These are phyloP conservation scores for Pristionchus maxplancki DNA, from an alignment of 2,888 invertebrate genomes.

Conservation along the genomic window DNA sequence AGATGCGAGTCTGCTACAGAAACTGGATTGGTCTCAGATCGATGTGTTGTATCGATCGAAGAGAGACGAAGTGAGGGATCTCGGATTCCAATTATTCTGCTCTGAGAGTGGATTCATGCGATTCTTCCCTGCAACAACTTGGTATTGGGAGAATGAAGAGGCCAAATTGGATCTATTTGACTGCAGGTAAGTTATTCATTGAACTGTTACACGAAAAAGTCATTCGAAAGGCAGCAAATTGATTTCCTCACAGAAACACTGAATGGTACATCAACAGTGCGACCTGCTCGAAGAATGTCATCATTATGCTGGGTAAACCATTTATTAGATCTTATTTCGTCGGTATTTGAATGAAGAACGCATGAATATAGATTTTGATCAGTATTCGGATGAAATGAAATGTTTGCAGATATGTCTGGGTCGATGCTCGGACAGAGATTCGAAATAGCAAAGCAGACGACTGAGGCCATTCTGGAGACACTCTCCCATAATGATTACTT, in stretches of 20 bases:
- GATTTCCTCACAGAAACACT: slow-evolving; percentile 72
- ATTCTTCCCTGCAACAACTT: slow-evolving; percentile 85
- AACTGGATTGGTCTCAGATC: slow-evolving; percentile 92
- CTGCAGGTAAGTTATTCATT: slow-evolving; percentile 79
- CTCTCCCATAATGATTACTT: slow-evolving; percentile 98
- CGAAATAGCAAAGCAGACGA: slow-evolving; percentile 92
- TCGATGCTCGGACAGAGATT: slow-evolving; percentile 93
- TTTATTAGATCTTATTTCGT: neutral
- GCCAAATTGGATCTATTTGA: slow-evolving; percentile 87
- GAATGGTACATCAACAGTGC: slow-evolving; percentile 93
- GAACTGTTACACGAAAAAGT: neutral
- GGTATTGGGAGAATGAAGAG: slow-evolving; percentile 75
- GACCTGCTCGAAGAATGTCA: slow-evolving; percentile 96
- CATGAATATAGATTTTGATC: no score
- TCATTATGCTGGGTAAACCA: slow-evolving; percentile 87
- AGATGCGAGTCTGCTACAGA: slow-evolving; percentile 89
- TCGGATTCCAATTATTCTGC: slow-evolving; percentile 95
- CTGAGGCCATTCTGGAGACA: slow-evolving; percentile 91
- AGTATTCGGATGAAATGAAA: no score
- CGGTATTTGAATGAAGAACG: no score
- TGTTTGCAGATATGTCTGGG: slow-evolving; percentile 83
- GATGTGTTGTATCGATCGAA: slow-evolving; percentile 82
- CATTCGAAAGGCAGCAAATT: neutral
- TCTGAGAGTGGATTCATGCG: slow-evolving; percentile 93
- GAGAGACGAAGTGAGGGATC: slow-evolving; percentile 74